Base-by-base conservation (phyloP, 2,888 invertebrate genomes). In the Serrognathus titanus region DNA sequence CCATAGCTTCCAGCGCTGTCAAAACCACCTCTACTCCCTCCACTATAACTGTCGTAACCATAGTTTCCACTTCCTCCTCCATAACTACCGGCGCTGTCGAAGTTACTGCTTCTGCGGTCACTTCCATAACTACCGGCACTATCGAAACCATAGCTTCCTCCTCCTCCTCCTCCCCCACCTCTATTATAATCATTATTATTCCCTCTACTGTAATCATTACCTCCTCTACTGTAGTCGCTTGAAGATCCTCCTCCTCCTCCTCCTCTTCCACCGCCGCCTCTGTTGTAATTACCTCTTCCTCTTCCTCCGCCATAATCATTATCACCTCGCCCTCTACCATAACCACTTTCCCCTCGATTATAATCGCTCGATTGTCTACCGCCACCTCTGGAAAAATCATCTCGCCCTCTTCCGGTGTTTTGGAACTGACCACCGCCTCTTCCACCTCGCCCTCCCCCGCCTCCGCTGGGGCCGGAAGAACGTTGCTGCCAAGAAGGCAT, bases 401-500 rank as follows among this genome's bases (percentile, higher is more conserved):
- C 61, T 16, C 38, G 41, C 7, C 55, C 51, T 46, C 55, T 43
- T 43, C 71, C 70, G 24, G 71, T 67, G 50, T 76, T 69, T 11
- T 75, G 67, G 68, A 68, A 64, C 12, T 73, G 68, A 11, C 75
- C 71, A 10, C 71, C 65, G 8, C 72, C 67, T 7, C 73, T 67
- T 1, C 74, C 70, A 64, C 81, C 71, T 57, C 81, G 74, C 45
- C 79, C 78, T 38, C 78, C 71, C 38, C 80, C 79, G 39, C 82
- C 77, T 13, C 75, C 75, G 36, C 73, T 70, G 8, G 82, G 79
- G 36, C 81, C 82, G 36, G 81, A 69, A 0, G 81, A 79, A 38
- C 84, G 80, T 69, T 93, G 91, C 70, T 89, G 87, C 93, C 97
- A 97, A 0, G 94, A 88, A 0, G 97, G 97, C 95, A 97, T 97